Evolutionary conservation across 2,113 vertebrate species (phyloP).

Genomic region (Otus sunia): DNA sequence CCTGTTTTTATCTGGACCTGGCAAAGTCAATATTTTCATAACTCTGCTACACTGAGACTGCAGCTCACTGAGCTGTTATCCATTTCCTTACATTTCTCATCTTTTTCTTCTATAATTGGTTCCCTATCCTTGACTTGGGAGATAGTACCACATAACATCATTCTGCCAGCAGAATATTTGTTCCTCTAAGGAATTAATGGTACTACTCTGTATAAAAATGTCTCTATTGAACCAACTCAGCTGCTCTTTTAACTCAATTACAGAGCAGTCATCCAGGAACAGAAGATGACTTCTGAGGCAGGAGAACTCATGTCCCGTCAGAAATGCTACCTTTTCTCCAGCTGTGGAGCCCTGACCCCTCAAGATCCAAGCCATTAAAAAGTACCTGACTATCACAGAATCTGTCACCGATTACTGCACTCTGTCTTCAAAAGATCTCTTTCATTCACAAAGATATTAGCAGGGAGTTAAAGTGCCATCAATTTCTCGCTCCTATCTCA

Average conservation of each 20-base stretch:
- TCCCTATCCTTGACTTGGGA: neutral
- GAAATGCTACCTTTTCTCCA: neutral
- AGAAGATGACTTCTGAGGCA: constrained; percentile 46
- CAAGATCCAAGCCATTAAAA: constrained; percentile 30
- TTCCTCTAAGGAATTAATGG: constrained; percentile 22
- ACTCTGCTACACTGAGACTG: neutral
- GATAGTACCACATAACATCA: neutral
- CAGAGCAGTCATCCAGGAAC: constrained; percentile 38
- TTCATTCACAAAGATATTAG: constrained; percentile 35
- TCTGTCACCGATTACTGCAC: neutral
- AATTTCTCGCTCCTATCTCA: neutral
- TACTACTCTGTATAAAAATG: neutral
- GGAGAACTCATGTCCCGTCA: neutral
- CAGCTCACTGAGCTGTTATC: neutral
- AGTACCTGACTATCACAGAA: neutral
- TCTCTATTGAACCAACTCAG: constrained; percentile 13
- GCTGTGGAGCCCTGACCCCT: neutral
- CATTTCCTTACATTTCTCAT: neutral
- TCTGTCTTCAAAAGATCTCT: constrained; percentile 5
- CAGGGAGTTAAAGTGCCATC: neutral
- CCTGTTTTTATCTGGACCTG: neutral
- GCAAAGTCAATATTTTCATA: neutral
- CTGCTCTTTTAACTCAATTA: constrained; percentile 58
- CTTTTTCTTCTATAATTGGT: constrained; percentile 9
- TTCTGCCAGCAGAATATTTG: constrained; percentile 29